These are phyloP conservation scores for Pelvicachromis taeniatus DNA, from an alignment of 2,113 vertebrate species.

Conservation along the genomic window DNA sequence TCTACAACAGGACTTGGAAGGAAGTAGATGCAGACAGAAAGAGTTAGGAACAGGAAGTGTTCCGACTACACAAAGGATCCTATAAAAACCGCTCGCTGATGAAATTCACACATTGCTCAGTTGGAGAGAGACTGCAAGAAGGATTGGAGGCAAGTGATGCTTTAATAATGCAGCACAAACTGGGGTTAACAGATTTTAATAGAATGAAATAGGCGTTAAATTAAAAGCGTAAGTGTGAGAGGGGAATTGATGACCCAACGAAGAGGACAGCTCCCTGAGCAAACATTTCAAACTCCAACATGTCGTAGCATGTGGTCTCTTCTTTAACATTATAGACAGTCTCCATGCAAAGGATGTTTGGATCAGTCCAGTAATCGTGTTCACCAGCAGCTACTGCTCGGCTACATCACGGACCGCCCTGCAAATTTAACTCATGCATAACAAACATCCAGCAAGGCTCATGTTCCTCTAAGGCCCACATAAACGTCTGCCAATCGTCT, in stretches of 20 bases:
- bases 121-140: background rate
- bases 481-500: background rate
- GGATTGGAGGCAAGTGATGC: background rate
- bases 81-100: slow-evolving; percentile 17
- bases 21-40: slow-evolving; percentile 8
- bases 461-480: background rate
- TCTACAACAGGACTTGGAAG: background rate
- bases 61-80: slow-evolving; percentile 25
- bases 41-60: background rate
- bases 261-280: background rate
- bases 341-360: background rate
- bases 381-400: background rate
- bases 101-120: slow-evolving; percentile 28
- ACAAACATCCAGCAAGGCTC: background rate
- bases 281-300: background rate
- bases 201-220: background rate
- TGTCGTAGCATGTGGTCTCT: background rate
- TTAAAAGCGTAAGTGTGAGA: background rate
- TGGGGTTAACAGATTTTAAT: background rate
- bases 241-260: background rate
- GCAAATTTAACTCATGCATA: background rate
- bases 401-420: background rate
- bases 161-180: background rate
- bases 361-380: background rate
- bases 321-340: background rate